phyloP scores from a whole-genome alignment of 2,888 invertebrate genomes.

The Muscina levida region DNA sequence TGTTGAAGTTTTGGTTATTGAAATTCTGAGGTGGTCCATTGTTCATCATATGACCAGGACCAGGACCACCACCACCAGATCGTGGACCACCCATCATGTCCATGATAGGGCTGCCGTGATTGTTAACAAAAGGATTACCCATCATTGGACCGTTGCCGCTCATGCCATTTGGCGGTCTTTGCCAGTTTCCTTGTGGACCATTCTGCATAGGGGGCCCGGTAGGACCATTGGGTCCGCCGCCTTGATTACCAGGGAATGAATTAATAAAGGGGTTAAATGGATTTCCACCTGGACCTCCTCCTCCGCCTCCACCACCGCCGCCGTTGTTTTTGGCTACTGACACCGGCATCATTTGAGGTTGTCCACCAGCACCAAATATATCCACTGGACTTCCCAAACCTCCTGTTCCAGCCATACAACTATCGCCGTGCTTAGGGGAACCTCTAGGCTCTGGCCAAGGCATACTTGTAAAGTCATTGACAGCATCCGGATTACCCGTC shows the following conservation, averaged over 20 bases:
- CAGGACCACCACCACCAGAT: constrained; percentile 45
- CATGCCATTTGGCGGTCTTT: constrained; percentile 60
- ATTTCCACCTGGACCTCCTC: constrained; percentile 46
- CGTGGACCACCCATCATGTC: constrained; percentile 60
- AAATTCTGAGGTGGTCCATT: constrained; percentile 65
- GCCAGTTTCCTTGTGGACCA: constrained; percentile 58
- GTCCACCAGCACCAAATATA: constrained; percentile 53
- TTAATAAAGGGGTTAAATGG: constrained; percentile 75
- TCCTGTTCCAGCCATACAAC: constrained; percentile 61
- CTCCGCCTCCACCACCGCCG: constrained; percentile 35
- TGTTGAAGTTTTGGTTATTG: constrained; percentile 64
- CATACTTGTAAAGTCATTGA: constrained; percentile 88
- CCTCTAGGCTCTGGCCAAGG: constrained; percentile 93
- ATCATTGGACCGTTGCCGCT: constrained; percentile 69
- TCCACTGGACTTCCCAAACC: constrained; percentile 59
- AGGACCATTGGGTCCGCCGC: constrained; percentile 62
- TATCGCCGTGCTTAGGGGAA: constrained; percentile 80
- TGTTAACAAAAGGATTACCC: constrained; percentile 63
- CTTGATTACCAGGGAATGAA: constrained; percentile 71
- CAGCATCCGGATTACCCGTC: constrained; percentile 89
- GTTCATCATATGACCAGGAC: constrained; percentile 63
- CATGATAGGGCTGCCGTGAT: constrained; percentile 67
- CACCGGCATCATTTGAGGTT: constrained; percentile 39
- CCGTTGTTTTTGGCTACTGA: constrained; percentile 62
- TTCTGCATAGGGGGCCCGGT: constrained; percentile 54